These are phyloP conservation scores for Mythimna loreyi DNA, from an alignment of 2,888 invertebrate genomes.

Conservation along the genomic window DNA sequence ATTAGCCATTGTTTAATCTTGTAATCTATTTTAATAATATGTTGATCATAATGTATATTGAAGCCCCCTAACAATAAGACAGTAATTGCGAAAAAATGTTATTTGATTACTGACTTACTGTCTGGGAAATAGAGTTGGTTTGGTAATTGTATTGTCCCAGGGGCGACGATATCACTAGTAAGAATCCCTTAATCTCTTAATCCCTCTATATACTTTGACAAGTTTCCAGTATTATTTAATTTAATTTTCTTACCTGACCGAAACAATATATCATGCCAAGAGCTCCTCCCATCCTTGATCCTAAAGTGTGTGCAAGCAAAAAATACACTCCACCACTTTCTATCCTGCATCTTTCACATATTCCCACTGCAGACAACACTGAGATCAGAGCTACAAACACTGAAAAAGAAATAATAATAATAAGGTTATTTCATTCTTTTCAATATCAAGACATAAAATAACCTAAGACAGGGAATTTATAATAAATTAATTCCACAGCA, in stretches of 20 bases:
- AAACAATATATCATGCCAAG: constrained; percentile 98
- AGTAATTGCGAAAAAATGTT: too few species aligned
- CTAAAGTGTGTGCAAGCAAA: constrained; percentile 97
- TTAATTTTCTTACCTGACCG: constrained; percentile 94
- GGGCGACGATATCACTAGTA: too few species aligned
- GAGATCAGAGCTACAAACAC: constrained; percentile 97
- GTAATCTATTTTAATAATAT: too few species aligned
- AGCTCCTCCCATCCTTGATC: constrained; percentile 98
- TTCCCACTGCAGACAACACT: constrained; percentile 98
- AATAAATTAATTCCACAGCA: background rate
- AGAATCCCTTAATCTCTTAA: too few species aligned
- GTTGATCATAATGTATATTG: too few species aligned
- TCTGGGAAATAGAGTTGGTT: too few species aligned
- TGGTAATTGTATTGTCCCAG: too few species aligned
- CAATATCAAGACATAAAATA: constrained; percentile 4
- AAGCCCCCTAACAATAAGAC: too few species aligned
- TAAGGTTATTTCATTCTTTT: background rate
- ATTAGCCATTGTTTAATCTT: too few species aligned
- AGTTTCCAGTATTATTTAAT: constrained; percentile 2
- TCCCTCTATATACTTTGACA: too few species aligned
- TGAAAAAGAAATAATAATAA: constrained; percentile 76
- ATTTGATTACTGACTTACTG: too few species aligned
- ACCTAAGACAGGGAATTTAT: background rate
- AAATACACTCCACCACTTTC: constrained; percentile 99
- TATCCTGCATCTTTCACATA: constrained; percentile 98